Evolutionary conservation across 2,888 invertebrate genomes (phyloP).

Genomic region (Nephrotoma flavescens): DNA sequence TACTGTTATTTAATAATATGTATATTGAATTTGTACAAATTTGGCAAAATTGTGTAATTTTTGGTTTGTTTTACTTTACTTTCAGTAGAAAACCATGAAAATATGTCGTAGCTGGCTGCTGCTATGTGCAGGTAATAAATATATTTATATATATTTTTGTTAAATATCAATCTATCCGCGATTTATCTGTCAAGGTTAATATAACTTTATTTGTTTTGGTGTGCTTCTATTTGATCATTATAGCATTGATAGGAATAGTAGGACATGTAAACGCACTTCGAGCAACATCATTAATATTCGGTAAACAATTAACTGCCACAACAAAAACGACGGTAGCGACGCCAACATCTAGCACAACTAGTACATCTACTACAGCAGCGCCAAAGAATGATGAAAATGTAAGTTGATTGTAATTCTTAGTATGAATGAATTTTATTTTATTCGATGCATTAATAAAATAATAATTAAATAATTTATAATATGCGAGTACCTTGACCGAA

Average conservation of each 20-base stretch:
- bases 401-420: constrained; percentile 5
- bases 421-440: neutral
- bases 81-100: constrained; percentile 31
- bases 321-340: constrained; percentile 20
- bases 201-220: constrained; percentile 9
- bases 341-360: constrained; percentile 14
- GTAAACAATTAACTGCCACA: constrained; percentile 29
- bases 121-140: constrained; percentile 34
- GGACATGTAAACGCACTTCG: constrained; percentile 38
- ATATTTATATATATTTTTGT: neutral
- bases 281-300: constrained; percentile 43
- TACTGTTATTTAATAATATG: neutral
- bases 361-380: constrained; percentile 14
- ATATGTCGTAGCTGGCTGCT: constrained; percentile 38
- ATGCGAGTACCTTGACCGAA: neutral
- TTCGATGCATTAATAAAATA: neutral
- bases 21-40: neutral
- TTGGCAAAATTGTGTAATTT: neutral
- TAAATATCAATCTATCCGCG: neutral
- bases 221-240: constrained; percentile 7
- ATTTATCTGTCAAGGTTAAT: neutral
- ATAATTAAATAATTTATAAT: neutral
- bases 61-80: constrained; percentile 12
- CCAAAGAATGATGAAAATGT: constrained; percentile 28
- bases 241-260: constrained; percentile 35